Base-by-base conservation (phyloP, 2,797 vertebrate genomes). In the Tapirus indicus region DNA sequence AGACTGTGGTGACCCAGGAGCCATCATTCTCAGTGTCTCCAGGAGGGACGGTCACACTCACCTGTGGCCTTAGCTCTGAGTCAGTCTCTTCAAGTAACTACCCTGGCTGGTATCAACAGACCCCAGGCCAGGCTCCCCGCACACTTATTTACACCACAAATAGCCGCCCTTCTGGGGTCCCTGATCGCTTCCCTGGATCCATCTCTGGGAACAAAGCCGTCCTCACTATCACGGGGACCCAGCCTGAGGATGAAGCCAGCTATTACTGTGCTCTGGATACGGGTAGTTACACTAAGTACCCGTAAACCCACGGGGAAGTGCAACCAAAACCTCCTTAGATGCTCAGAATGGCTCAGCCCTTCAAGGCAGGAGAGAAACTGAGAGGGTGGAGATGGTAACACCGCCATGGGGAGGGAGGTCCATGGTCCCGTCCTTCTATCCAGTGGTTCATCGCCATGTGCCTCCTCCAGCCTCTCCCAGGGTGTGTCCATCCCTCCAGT, bases 101-200 rank as follows among this genome's bases (percentile, higher is more conserved):
- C 29, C 68, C 74, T 0, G 0, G 20, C 0, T 98, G 91, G 90
- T 16, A 0, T 29, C 94, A 98, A 69, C 93, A 98, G 90, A 97
- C 23, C 8, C 27, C 11, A 7, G 89, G 66, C 21, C 21, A 9
- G 35, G 16, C 44, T 83, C 96, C 88, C 0, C 16, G 1, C n/a
- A 58, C 0, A 4, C 74, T 95, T 0, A 71, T 94, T 2, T 88
- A 91, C 20, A 20, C 0, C 0, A 97, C 80, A 25, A 93, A 7
- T 10, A n/a, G 0, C 0, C 52, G 12, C 1, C 12, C 0, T 0
- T 2, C 75, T 0, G 96, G 88, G 4, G 23, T 97, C 49, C 82
- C 91, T 47, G 12, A 2, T 17, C 21, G 35, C 49, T 93, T 97
- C 79, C 79, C 89, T 17, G 95, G 75, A 6, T 97, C 96, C 77